Evolutionary conservation across 2,113 vertebrate genomes (phyloP).

Genomic region (Alligator sinensis): DNA sequence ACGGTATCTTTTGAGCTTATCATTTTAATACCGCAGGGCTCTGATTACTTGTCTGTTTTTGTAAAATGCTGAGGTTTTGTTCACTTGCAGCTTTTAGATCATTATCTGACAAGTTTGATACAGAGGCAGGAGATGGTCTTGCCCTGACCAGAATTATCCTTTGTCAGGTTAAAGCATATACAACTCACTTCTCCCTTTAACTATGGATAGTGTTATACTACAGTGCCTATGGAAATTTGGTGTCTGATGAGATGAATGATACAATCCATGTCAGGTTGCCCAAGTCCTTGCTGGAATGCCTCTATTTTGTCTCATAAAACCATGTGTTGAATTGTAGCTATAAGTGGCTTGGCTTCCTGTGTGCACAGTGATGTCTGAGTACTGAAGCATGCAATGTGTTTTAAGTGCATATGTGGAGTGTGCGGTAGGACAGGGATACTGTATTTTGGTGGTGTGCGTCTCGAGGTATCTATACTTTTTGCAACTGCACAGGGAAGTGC

Average conservation of each 20-base stretch:
- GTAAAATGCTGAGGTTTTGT: slow-evolving; percentile 59
- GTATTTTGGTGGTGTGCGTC: neutral
- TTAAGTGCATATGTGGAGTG: neutral
- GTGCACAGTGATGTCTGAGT: neutral
- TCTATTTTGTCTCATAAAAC: neutral
- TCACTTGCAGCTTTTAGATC: slow-evolving; percentile 68
- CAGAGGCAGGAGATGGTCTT: neutral
- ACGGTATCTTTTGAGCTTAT: slow-evolving; percentile 59
- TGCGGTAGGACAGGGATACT: neutral
- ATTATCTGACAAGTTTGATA: neutral
- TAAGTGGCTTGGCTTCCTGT: neutral
- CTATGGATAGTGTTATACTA: neutral
- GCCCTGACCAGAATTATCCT: neutral
- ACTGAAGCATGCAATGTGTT: neutral
- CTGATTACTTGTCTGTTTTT: slow-evolving; percentile 49
- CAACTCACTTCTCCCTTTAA: neutral
- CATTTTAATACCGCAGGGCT: neutral
- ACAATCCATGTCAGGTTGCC: too few species aligned
- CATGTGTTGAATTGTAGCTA: neutral
- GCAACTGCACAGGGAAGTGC: neutral
- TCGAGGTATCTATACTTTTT: accelerated
- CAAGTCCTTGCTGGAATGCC: neutral
- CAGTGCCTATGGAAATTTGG: neutral
- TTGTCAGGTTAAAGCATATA: neutral
- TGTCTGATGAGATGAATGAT: too few species aligned